Conservation (phyloP, 2,113 vertebrate species). For the Poecilia latipinna region DNA sequence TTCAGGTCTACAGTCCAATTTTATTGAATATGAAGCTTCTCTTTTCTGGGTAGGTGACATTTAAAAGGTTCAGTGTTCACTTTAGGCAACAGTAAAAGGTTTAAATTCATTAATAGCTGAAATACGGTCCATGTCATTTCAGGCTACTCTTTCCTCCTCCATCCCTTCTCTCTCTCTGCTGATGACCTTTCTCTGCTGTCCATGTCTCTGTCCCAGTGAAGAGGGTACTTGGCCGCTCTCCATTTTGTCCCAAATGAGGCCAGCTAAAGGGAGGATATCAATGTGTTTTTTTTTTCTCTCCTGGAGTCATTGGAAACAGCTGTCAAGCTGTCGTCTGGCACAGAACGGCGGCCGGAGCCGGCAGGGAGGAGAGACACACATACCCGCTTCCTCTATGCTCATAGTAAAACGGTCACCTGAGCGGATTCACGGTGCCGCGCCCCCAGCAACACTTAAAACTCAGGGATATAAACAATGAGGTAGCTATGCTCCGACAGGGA, state of each 20-base stretch:
- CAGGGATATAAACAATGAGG: constrained; percentile 59
- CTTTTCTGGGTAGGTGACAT: not conserved
- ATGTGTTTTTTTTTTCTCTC: constrained; percentile 51
- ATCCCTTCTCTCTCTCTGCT: constrained; percentile 12
- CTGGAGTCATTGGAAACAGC: constrained; percentile 69
- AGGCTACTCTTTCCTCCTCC: constrained; percentile 34
- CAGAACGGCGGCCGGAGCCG: constrained; percentile 51
- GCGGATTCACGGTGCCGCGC: constrained; percentile 54
- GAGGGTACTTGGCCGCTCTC: constrained; percentile 65
- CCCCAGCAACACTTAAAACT: constrained; percentile 54
- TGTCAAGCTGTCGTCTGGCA: constrained; percentile 64
- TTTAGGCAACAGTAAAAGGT: constrained; percentile 45
- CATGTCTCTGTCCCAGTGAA: constrained; percentile 31
- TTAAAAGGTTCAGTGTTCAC: constrained; percentile 32
- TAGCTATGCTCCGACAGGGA: constrained; percentile 32
- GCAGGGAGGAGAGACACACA: constrained; percentile 44
- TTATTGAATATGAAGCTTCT: not conserved
- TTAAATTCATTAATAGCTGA: constrained; percentile 51
- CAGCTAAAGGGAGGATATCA: constrained; percentile 60
- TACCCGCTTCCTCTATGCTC: constrained; percentile 28
- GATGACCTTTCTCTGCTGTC: constrained; percentile 69
- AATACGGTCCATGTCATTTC: constrained; percentile 48
- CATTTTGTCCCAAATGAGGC: constrained; percentile 73
- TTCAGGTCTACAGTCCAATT: not conserved
- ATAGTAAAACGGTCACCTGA: constrained; percentile 65